phyloP scores from a whole-genome alignment of 1,140 invertebrate genomes.

The Tetramorium simillimum region DNA sequence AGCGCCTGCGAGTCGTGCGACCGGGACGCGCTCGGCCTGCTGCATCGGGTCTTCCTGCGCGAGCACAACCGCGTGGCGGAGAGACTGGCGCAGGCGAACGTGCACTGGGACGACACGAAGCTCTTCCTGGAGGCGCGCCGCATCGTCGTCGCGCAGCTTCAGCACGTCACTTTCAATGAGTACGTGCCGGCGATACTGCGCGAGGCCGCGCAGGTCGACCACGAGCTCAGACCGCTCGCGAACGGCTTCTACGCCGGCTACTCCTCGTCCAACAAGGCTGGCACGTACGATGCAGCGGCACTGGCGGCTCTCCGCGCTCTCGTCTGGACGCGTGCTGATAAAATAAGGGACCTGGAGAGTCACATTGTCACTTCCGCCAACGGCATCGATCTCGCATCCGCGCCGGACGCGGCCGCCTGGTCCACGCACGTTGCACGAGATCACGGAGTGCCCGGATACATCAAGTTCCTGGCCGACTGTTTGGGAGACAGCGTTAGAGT shows the following conservation, averaged over 20 bases:
- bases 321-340: constrained; percentile 83
- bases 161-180: constrained; percentile 95
- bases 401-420: constrained; percentile 79
- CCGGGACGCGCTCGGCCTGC: constrained; percentile 84
- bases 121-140: constrained; percentile 92
- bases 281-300: constrained; percentile 91
- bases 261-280: constrained; percentile 92
- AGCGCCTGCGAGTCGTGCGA: constrained; percentile 87
- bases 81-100: constrained; percentile 90
- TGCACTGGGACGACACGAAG: constrained; percentile 94
- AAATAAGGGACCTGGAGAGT: constrained; percentile 73
- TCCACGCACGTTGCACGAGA: constrained; percentile 92
- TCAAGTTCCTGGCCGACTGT: constrained; percentile 91
- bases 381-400: constrained; percentile 78
- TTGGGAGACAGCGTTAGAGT: constrained; percentile 84
- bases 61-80: constrained; percentile 95
- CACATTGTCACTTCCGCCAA: constrained; percentile 80
- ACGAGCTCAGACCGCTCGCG: constrained; percentile 87
- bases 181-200: constrained; percentile 93
- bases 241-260: constrained; percentile 92
- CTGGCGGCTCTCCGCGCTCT: constrained; percentile 91
- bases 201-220: constrained; percentile 88
- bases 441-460: constrained; percentile 96
- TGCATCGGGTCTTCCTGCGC: constrained; percentile 90
- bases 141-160: constrained; percentile 92